Percentiles rank a stretch among this genome's conserved stretches.
These are phyloP conservation scores for Euzetes globulus DNA, from an alignment of 2,888 invertebrate genomes.

Conservation along the genomic window DNA sequence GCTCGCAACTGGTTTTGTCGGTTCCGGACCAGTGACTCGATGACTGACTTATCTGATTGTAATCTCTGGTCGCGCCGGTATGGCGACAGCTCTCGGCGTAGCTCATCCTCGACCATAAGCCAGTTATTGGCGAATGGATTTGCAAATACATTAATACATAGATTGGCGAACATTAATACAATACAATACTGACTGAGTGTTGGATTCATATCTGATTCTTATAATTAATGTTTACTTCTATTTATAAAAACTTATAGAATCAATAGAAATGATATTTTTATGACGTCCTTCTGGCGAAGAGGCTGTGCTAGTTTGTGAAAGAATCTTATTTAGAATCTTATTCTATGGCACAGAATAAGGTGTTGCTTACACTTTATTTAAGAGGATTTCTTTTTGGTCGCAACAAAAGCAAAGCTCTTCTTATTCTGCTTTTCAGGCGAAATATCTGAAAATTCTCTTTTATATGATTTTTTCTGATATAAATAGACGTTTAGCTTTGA, in stretches of 20 bases:
- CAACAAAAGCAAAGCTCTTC: neutral
- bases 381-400: neutral
- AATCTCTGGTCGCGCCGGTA: slow-evolving; percentile 11
- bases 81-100: neutral
- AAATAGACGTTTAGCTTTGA: neutral
- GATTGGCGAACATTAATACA: neutral
- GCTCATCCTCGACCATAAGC: neutral
- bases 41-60: slow-evolving; percentile 3
- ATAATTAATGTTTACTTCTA: neutral
- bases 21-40: neutral
- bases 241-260: neutral
- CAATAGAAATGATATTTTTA: neutral
- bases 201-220: neutral
- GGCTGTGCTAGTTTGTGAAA: too few species aligned
- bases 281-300: too few species aligned
- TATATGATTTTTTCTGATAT: neutral
- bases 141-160: slow-evolving; percentile 15
- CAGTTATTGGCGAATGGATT: slow-evolving; percentile 20
- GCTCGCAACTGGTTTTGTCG: slow-evolving; percentile 14
- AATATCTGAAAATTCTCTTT: neutral
- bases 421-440: neutral
- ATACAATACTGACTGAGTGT: neutral
- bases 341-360: neutral
- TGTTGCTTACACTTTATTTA: neutral
- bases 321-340: neutral